Evolutionary conservation across 2,113 vertebrate genomes (phyloP).

Genomic region (Craseonycteris thonglongyai): DNA sequence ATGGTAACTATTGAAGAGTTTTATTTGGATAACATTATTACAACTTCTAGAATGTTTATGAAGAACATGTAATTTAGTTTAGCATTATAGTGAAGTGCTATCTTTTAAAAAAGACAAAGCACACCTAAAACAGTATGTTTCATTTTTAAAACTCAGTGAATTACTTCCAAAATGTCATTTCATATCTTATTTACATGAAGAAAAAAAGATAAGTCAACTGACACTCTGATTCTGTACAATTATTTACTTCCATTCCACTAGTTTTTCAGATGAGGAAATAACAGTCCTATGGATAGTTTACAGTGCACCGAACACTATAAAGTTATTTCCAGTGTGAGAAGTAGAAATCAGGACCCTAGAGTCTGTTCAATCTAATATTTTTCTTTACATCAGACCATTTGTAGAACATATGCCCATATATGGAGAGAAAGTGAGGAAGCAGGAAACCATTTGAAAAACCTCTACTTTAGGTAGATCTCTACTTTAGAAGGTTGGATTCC

Average conservation of each 20-base stretch:
- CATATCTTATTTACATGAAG: constrained; percentile 10
- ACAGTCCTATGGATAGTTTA: not conserved
- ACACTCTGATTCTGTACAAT: not conserved
- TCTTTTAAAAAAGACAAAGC: constrained; percentile 25
- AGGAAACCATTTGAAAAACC: not conserved
- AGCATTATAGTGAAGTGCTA: not conserved
- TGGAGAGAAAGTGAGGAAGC: not conserved
- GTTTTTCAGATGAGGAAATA: not conserved
- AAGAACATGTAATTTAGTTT: constrained; percentile 26
- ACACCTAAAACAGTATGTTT: constrained; percentile 22
- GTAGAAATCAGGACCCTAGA: not conserved
- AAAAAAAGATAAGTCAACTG: constrained; percentile 21
- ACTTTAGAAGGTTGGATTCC: not conserved
- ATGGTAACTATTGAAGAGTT: constrained; percentile 50
- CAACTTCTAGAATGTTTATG: constrained; percentile 37
- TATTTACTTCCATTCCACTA: not conserved
- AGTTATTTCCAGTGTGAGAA: not conserved
- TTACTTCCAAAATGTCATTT: constrained; percentile 43
- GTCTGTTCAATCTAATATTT: not conserved
- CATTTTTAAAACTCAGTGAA: constrained; percentile 27
- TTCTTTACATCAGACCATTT: not conserved
- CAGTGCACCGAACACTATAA: not conserved
- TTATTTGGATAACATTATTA: constrained; percentile 62
- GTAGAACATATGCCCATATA: not conserved
- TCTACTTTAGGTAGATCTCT: not conserved